Base-by-base conservation (phyloP, 1,140 invertebrate species). In the Pomacea maculata region DNA sequence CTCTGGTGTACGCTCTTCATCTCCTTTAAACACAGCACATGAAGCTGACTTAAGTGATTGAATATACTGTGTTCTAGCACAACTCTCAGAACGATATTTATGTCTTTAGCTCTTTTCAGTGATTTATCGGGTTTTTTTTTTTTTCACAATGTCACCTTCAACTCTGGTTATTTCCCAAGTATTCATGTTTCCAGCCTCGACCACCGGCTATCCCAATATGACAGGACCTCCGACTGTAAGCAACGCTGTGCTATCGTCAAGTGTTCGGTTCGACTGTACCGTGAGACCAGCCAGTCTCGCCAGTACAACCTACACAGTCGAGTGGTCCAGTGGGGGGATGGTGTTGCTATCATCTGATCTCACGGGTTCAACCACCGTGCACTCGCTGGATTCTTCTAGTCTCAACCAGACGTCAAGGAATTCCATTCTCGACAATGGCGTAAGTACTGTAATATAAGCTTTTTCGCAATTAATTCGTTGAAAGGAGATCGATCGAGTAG, bases 201-300 rank as follows among this genome's bases (percentile, higher is more conserved):
- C 67, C 17, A 75, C 79, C 75, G 83, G 85, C 80, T 84, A 83
- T 34, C 82, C 84, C 7, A 19, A 15, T 8, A 80, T 85, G 34
- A 19, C 82, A 14, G 80, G 65, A 11, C 11, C 71, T 25, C 82
- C 82, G 12, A 63, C 52, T 34, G 34, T 87, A 25, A 76, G 52
- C n/a, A 64, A 71, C 52, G 65, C 54, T 15, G 52, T 80, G 8
- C 55, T 63, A 68, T 52, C 52, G 52, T 61, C 71, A 12, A 68
- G 65, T 10, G 80, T 83, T 7, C 29, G 75, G 4, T 85, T 82
- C 63, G 80, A 77, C 72, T 87, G 86, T 74, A 76, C 34, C 1
- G 67, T 86, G 17, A 64, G 74, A 64, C 29, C 73, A 11, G 65
- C 71, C 17, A 54, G 76, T 25, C 11, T 61, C 57, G 63, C 73